Evolutionary conservation across 2,888 invertebrate genomes (phyloP), one percentile per base, ranked within the genome.

Genomic region (Timema podura): DNA sequence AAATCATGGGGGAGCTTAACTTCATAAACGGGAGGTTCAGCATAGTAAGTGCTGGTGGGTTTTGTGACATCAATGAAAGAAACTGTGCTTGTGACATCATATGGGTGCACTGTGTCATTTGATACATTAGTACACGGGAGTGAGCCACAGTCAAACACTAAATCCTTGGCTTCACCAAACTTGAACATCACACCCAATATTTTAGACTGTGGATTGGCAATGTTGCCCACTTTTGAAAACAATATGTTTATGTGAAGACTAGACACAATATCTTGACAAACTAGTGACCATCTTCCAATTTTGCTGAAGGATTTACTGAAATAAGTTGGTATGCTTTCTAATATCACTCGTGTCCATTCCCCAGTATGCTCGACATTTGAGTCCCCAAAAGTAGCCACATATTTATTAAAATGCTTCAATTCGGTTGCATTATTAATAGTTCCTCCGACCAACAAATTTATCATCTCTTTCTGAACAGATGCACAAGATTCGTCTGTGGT

Each of bases 1-100:
- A 91, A 91, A 79, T 91, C 89, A 74, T 85, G 84, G 2, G 91
- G 91, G 69, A 91, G 82, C 78, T 85, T 84, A 71, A 90, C 84
- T 76, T 88, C 85, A 70, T 90, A 82, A 72, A 87, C 84, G 16
- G 91, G 90, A 71, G 87, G 84, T 70, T 85, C 85, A 9, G 88
- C 88, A 75, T 84, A 83, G 65, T 81, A 79, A 69, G 82, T 81
- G 48, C 81, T 80, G 0, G 85, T 82, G 5, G 83, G 82, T 54
- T 79, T 78, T 0, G 86, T 85, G 6, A 83, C 80, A 74, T 87
- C 87, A 45, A 82, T 76, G 76, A 83, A 85, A 5, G 79, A 78
- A 1, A 84, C 83, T 0, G 82, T 80, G 48, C 79, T 80, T 46
- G 77, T 77, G 15, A 83, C 75, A 71, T 79, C 79, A 64, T 82